These are phyloP conservation scores for Prunella strophiata DNA, from an alignment of 2,797 vertebrate species.

Conservation along the genomic window DNA sequence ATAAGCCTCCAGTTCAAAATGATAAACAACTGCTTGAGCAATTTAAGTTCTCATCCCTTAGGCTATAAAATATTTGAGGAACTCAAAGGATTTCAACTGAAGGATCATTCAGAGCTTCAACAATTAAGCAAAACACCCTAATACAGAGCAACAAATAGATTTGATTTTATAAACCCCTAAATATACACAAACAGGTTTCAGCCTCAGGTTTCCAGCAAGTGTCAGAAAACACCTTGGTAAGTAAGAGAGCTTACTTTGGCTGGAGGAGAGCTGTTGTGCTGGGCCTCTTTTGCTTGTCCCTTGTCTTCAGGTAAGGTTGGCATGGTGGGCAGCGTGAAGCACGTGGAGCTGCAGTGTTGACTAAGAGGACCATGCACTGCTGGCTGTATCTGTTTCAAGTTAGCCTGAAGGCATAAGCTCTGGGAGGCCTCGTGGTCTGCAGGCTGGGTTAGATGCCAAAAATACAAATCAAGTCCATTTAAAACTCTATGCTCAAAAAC, in stretches of 20 bases:
- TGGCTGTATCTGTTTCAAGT: conserved; percentile 46
- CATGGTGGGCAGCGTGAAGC: conserved; percentile 80
- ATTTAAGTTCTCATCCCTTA: background rate
- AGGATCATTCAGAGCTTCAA: background rate
- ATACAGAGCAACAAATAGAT: background rate
- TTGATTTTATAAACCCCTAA: background rate
- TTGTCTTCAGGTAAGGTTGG: conserved; percentile 93
- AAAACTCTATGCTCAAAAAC: conserved; percentile 49
- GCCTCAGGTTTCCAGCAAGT: background rate
- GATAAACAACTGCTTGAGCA: background rate
- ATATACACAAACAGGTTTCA: background rate
- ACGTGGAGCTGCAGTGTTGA: conserved; percentile 72
- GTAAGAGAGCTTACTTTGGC: conserved; percentile 82
- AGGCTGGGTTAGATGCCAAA: conserved; percentile 79
- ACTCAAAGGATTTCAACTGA: background rate
- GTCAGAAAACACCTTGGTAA: conserved; percentile 1
- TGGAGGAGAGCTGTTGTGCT: conserved; percentile 81
- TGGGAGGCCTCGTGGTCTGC: conserved; percentile 70
- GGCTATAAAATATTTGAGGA: background rate
- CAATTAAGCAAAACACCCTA: background rate
- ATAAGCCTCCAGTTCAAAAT: background rate
- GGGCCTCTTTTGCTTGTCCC: conserved; percentile 87
- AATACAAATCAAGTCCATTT: conserved; percentile 74
- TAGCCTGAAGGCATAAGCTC: conserved; percentile 69
- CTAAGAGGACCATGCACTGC: conserved; percentile 63